Conservation (phyloP, 2,888 invertebrate genomes). For the Ligdia adustata region DNA sequence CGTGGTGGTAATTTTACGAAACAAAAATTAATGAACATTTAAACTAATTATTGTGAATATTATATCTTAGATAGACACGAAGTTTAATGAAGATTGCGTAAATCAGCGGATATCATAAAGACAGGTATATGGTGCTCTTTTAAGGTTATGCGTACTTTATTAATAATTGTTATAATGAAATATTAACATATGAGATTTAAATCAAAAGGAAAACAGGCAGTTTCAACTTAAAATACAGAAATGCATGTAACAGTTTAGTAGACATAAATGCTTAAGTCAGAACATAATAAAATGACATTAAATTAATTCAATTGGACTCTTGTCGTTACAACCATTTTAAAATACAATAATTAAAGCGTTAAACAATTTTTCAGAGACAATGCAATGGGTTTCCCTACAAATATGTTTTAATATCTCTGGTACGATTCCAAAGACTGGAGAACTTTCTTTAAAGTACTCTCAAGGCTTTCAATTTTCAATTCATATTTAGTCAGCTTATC, state of each 20-base stretch:
- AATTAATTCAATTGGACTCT: conserved; percentile 26
- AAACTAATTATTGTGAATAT: no score
- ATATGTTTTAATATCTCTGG: conserved; percentile 45
- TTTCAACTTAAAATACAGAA: conserved; percentile 16
- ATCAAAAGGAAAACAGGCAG: conserved; percentile 23
- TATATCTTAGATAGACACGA: no score
- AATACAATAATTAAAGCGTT: background rate
- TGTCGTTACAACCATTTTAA: background rate
- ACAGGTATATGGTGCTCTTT: no score
- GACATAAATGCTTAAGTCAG: conserved; percentile 27
- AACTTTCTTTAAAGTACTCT: conserved; percentile 63
- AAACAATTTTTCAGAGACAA: conserved; percentile 4
- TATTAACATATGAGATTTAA: conserved; percentile 28
- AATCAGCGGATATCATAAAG: no score
- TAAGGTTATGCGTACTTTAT: conserved; percentile 12
- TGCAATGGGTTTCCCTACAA: conserved; percentile 6
- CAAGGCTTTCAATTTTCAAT: conserved; percentile 64
- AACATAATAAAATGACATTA: conserved; percentile 5
- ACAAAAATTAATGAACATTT: no score
- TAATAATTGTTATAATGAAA: conserved; percentile 19
- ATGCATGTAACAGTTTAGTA: conserved; percentile 12
- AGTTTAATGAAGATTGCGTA: no score
- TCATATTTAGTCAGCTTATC: conserved; percentile 61
- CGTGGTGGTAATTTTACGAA: no score
- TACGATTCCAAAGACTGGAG: conserved; percentile 54